Evolutionary conservation across 1,140 invertebrate genomes (phyloP), one percentile per base, ranked within the genome.

Genomic region (Bilobella aurantiaca): DNA sequence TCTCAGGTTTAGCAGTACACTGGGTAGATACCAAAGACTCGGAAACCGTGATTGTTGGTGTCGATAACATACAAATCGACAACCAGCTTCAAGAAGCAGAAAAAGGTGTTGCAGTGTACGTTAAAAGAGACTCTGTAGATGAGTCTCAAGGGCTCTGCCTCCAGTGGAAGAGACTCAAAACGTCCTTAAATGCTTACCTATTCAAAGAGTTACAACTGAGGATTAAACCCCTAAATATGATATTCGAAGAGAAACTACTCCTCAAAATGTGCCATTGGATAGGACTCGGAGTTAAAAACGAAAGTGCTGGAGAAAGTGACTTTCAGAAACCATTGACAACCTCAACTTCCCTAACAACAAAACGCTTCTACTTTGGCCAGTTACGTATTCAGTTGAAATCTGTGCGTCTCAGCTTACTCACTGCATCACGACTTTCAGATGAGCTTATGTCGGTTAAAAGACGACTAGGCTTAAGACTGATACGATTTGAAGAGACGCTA

Each of bases 401-500:
- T 74, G 82, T 84, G 69, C 85, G 86, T 32, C 78, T 98, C 32
- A 94, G 91, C 73, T 89, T 96, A 68, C 81, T 87, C 25, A 96
- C 93, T 12, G 85, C 89, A 0, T 87, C 84, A 64, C 91, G 91
- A 75, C 75, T 98, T 58, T 82, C 87, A 1, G 75, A 81, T 0
- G 84, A 89, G 73, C 80, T 98, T 57, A 82, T 85, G 66, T 78
- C 80, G 60, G 85, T 98, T 5, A 98, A 98, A 79, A 83, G 87
- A 66, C 86, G 89, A 68, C 79, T 96, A 34, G 90, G 90, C 1
- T 81, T 96, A 2, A 92, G 89, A 28, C 78, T 98, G 5, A 91
- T 98, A 34, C 89, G 89, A 72, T 99, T 99, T 79, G 96, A 98
- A 80, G 93, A 98, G 79, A 96, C 95, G 1, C 82, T 86, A 16